Evolutionary conservation across 64 coral and sea anemone species (phyloP), one percentile per base, ranked within the genome.

Genomic region (Pocillopora verrucosa): DNA sequence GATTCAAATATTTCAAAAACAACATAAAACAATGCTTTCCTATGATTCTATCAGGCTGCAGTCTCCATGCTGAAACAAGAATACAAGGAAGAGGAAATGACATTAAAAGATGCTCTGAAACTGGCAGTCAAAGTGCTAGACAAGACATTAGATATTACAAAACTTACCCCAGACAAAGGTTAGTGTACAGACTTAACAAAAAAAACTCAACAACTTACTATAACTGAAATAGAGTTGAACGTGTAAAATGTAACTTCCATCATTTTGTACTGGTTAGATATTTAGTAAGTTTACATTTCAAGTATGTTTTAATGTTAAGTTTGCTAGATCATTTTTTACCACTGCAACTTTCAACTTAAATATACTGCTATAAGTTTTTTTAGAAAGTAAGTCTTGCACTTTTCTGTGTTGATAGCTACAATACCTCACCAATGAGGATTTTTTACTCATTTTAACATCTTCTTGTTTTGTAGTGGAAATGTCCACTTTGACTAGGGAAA

Each of bases 41-140:
- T n/a, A 70, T 35, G 7, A 4, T 41, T n/a, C 41, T 60, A 2
- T 41, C 36, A 98, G 96, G 97, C 97, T 91, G 97, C 97, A 22
- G 97, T 99, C 65, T 99, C 97, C 10, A 93, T 99, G 94, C 73
- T 99, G 20, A 99, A 99, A 74, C 97, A 99, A 83, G 97, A 99
- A 61, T 99, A 95, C 75, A 99, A 99, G 63, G 97, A 99, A 59
- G 97, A 90, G 24, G 91, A 95, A 45, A 93, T 99, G 97, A 45
- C 72, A n/a, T 58, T 99, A 62, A 78, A 88, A 64, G 97, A 99
- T 78, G 94, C 94, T 19, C 91, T 99, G 2, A 88, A 80, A 19
- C 78, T 99, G 1, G 94, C 88, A 7, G 89, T 99, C 10, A 99
- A 95, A 74, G 97, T 99, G 20, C 74, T 99, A 15, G 95, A 92